Conservation (phyloP, 1,140 invertebrate species). For the Trachymyrmex septentrionalis region DNA sequence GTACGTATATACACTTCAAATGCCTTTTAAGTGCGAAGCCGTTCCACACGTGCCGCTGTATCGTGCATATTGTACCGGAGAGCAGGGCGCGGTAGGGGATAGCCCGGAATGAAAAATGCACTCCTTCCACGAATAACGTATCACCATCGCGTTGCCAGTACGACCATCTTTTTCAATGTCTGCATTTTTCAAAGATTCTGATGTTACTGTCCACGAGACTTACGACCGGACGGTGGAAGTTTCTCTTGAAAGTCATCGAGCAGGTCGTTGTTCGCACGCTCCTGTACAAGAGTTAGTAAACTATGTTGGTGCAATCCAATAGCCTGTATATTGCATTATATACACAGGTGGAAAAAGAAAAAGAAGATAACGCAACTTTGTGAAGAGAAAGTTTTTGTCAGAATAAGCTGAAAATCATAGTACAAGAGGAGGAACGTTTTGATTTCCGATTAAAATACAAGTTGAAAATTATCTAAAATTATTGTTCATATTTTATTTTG, state of each 20-base stretch:
- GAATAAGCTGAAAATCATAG: not conserved
- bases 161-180: constrained; percentile 58
- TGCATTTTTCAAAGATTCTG: constrained; percentile 58
- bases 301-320: not conserved
- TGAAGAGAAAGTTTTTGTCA: not conserved
- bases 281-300: not conserved
- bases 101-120: constrained; percentile 51
- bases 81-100: not conserved
- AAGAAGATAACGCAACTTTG: not conserved
- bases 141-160: constrained; percentile 40
- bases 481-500: not conserved
- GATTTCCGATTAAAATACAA: not conserved
- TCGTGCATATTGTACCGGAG: constrained; percentile 42
- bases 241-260: constrained; percentile 49
- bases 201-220: constrained; percentile 52
- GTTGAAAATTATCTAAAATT: not conserved
- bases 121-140: constrained; percentile 33
- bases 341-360: not conserved
- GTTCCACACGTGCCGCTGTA: constrained; percentile 22
- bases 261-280: constrained; percentile 7
- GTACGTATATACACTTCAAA: not conserved
- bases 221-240: constrained; percentile 33
- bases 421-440: not conserved
- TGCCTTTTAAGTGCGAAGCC: constrained; percentile 30
- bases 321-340: constrained; percentile 2